Evolutionary conservation across 2,797 vertebrate genomes (phyloP).

Genomic region (Platyrinchus mystaceus): DNA sequence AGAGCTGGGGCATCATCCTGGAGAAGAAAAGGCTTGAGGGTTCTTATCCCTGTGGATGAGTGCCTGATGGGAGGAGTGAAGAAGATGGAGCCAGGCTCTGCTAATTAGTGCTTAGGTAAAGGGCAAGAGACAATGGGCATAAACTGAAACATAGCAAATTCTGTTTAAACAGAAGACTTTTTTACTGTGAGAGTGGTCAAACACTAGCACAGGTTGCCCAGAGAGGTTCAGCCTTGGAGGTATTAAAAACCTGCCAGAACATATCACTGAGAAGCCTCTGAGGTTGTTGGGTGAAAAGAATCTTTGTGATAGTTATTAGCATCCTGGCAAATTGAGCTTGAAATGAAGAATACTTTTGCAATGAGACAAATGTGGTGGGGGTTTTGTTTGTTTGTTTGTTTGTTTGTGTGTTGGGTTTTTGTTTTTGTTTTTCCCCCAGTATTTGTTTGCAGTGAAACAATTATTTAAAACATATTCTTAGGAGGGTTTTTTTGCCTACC

Average conservation of each 20-base stretch:
- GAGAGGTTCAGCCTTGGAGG: not conserved
- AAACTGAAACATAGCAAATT: not conserved
- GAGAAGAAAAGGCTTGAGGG: not conserved
- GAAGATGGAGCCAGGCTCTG: not conserved
- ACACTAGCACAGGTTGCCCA: not conserved
- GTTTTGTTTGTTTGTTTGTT: too few species aligned
- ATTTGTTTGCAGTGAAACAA: not conserved
- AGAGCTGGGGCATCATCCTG: not conserved
- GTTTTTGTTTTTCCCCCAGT: too few species aligned
- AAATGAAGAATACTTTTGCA: not conserved
- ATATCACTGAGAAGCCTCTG: not conserved
- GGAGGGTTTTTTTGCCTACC: fast-evolving
- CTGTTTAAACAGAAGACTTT: not conserved
- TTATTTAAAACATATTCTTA: not conserved
- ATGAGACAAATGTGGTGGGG: not conserved
- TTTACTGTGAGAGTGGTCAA: not conserved
- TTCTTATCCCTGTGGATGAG: not conserved
- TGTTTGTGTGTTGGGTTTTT: too few species aligned
- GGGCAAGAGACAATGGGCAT: not conserved
- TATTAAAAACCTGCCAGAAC: not conserved
- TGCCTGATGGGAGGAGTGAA: not conserved
- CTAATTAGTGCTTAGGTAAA: not conserved
- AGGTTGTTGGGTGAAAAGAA: not conserved
- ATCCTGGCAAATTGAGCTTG: not conserved
- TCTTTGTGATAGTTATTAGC: not conserved